phyloP scores from a whole-genome alignment of 2,797 vertebrate genomes.

The Ctenopoma multispine region DNA sequence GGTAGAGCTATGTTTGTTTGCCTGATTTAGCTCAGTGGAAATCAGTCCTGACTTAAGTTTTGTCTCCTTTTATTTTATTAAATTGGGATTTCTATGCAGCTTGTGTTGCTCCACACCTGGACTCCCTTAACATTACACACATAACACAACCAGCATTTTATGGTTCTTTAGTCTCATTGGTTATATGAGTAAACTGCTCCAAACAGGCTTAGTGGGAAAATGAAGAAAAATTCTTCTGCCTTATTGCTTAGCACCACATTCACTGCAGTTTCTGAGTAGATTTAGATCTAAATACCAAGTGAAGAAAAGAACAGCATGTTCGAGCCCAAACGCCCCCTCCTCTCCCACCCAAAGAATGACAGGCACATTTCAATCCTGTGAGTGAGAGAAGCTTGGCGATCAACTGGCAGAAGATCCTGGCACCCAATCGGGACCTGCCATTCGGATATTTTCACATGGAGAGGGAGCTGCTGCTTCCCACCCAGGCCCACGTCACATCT shows the following conservation, averaged over 20 bases:
- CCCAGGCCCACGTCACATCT: conserved; percentile 80
- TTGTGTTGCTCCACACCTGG: conserved; percentile 3
- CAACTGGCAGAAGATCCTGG: conserved; percentile 70
- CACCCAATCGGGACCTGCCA: conserved; percentile 63
- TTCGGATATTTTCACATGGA: conserved; percentile 69
- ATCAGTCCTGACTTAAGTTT: conserved; percentile 6
- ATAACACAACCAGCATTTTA: conserved; percentile 21
- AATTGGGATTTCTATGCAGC: conserved; percentile 3
- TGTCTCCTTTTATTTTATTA: neutral
- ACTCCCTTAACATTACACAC: conserved; percentile 7
- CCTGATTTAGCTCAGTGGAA: conserved; percentile 18
- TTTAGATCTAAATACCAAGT: conserved; percentile 54
- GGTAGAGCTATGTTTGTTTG: conserved; percentile 12
- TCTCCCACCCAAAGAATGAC: conserved; percentile 75
- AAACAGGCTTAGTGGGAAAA: conserved; percentile 30
- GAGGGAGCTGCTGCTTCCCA: conserved; percentile 69
- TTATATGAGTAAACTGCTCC: conserved; percentile 22
- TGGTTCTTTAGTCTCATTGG: neutral
- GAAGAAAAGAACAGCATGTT: conserved; percentile 72
- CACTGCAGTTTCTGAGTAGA: conserved; percentile 38
- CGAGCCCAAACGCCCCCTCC: conserved; percentile 58
- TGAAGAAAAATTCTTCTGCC: conserved; percentile 17
- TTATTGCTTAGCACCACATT: conserved; percentile 46
- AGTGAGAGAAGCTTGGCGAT: conserved; percentile 66
- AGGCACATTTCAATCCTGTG: conserved; percentile 81